These are phyloP conservation scores for Alcedo quadribrachys DNA, from an alignment of 2,797 vertebrate species.

Conservation along the genomic window DNA sequence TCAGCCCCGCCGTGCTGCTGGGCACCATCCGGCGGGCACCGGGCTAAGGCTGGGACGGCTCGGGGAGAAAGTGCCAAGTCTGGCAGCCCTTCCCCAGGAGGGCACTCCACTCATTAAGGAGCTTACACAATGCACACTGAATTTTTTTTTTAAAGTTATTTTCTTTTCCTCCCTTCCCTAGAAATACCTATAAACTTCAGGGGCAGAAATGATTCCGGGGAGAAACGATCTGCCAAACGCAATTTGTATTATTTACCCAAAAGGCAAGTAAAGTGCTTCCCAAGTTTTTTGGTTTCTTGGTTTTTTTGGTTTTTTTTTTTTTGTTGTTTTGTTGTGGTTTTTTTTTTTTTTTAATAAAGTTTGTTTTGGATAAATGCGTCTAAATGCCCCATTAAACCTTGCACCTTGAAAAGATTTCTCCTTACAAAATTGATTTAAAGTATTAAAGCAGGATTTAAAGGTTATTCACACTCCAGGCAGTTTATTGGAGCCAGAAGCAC, in stretches of 20 bases:
- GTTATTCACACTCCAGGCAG: conserved; percentile 84
- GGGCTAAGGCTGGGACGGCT: background rate
- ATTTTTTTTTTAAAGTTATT: background rate
- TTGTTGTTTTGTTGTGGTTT: too few relatives aligned
- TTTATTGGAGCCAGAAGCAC: conserved; percentile 77
- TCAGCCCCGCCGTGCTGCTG: background rate
- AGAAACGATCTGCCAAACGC: conserved; percentile 35
- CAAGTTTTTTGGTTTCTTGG: background rate
- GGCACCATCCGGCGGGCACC: background rate
- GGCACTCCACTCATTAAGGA: conserved; percentile 26
- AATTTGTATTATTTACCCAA: conserved; percentile 74
- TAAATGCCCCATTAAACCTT: conserved; percentile 83
- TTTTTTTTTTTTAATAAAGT: conserved; percentile 63
- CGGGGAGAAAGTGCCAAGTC: background rate
- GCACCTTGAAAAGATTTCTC: conserved; percentile 80
- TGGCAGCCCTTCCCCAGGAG: background rate
- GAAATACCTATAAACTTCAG: conserved; percentile 66
- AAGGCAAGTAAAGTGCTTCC: conserved; percentile 74
- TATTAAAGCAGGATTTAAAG: conserved; percentile 89
- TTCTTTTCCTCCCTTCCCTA: conserved; percentile 7
- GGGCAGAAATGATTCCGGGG: background rate
- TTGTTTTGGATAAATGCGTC: conserved; percentile 84
- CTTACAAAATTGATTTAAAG: conserved; percentile 84
- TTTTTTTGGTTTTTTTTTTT: background rate
- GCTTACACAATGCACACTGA: background rate